Percentiles rank a stretch among this genome's conserved stretches.
phyloP scores from a whole-genome alignment of 2,888 invertebrate genomes.

The Aspidapion aeneum region DNA sequence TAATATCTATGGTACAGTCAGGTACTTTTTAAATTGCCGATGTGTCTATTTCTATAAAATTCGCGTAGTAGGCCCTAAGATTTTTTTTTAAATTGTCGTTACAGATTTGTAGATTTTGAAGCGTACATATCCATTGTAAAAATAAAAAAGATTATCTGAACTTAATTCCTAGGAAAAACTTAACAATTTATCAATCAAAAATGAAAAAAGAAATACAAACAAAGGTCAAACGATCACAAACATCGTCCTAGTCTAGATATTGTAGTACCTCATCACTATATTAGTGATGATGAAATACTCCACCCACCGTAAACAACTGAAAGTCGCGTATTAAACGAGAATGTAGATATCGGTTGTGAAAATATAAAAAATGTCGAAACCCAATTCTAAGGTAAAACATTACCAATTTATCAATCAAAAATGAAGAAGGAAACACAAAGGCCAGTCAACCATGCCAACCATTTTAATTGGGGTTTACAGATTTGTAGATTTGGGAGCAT shows the following conservation, averaged over 20 bases:
- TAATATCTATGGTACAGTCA: too few species aligned
- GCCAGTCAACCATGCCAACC: conserved; percentile 94
- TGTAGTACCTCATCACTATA: conserved; percentile 73
- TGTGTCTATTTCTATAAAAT: too few species aligned
- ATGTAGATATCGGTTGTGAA: too few species aligned
- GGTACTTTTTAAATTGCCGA: too few species aligned
- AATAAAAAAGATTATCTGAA: too few species aligned
- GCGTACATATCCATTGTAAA: too few species aligned
- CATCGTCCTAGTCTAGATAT: conserved; percentile 92
- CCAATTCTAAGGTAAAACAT: conserved; percentile 47
- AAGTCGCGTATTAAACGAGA: conserved; percentile 81
- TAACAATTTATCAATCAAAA: conserved; percentile 89
- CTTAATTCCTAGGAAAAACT: too few species aligned
- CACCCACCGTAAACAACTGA: conserved; percentile 94
- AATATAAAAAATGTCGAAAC: too few species aligned
- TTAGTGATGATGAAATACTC: conserved; percentile 91
- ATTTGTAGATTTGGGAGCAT: too few species aligned
- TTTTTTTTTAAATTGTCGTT: conserved; percentile 84
- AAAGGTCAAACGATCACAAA: conserved; percentile 96
- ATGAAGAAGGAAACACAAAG: conserved; percentile 96
- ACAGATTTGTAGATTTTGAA: too few species aligned
- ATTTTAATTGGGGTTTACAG: conserved; percentile 87
- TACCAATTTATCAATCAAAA: conserved; percentile 89
- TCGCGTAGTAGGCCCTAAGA: conserved; percentile 79
- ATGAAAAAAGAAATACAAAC: conserved; percentile 93